Conservation (phyloP, 2,888 invertebrate species). For the Gymnocheta viridis region DNA sequence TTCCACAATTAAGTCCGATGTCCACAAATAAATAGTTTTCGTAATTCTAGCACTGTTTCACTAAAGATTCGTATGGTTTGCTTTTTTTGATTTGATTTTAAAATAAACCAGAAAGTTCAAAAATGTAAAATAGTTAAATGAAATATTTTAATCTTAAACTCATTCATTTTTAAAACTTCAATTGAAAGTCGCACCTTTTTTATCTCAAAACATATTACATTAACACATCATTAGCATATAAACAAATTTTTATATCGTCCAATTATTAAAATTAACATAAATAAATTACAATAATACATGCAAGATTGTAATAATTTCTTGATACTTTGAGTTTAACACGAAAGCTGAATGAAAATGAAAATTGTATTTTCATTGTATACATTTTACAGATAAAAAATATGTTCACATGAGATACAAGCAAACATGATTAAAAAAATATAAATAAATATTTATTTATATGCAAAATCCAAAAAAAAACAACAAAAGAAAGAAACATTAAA, state of each 20-base stretch:
- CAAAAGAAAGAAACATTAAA: background rate
- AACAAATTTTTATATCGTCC: constrained; percentile 34
- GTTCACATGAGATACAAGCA: constrained; percentile 17
- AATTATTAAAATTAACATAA: constrained; percentile 51
- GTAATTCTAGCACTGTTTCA: too few relatives aligned
- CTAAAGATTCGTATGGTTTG: too few relatives aligned
- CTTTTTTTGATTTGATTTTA: too few relatives aligned
- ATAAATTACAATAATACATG: constrained; percentile 8
- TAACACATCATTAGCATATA: constrained; percentile 63
- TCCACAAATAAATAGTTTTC: too few relatives aligned
- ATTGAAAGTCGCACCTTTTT: background rate
- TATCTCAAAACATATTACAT: constrained; percentile 24
- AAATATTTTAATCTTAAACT: background rate
- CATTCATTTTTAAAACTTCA: background rate
- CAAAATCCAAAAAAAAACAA: background rate
- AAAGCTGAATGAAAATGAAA: background rate
- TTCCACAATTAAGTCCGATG: too few relatives aligned
- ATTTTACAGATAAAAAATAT: background rate
- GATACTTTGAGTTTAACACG: constrained; percentile 13
- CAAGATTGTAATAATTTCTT: constrained; percentile 3
- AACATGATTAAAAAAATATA: constrained; percentile 30
- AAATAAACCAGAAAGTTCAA: too few relatives aligned
- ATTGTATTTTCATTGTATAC: constrained; percentile 25
- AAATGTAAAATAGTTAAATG: too few relatives aligned
- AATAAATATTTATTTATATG: background rate